Conservation (phyloP, 1,140 invertebrate genomes). For the Drosophila ironensis region DNA sequence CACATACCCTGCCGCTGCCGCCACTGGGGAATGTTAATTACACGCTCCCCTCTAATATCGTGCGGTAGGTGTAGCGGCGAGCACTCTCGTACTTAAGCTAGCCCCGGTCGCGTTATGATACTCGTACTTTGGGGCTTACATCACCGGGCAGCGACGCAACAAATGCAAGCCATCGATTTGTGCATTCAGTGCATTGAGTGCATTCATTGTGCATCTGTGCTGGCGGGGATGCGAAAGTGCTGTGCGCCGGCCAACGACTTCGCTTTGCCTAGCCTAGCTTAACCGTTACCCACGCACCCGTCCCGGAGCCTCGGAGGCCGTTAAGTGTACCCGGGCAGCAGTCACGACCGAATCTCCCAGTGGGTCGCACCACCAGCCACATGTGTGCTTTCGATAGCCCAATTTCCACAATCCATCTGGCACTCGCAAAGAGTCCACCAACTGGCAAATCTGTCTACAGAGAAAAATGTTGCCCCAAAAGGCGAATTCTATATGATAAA, state of each 20-base stretch:
- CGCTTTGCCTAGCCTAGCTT: background rate
- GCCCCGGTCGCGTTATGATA: slow-evolving; percentile 8
- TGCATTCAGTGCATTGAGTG: slow-evolving; percentile 4
- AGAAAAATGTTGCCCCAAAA: background rate
- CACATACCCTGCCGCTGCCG: slow-evolving; percentile 3
- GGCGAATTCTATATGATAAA: too few species aligned
- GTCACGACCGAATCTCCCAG: slow-evolving; percentile 34
- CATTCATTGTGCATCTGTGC: slow-evolving; percentile 12
- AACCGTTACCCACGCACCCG: slow-evolving; percentile 44
- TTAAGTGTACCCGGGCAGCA: slow-evolving; percentile 8
- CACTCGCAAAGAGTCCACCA: background rate
- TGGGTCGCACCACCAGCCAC: slow-evolving; percentile 15
- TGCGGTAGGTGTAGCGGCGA: slow-evolving; percentile 19
- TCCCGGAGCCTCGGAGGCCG: slow-evolving; percentile 1
- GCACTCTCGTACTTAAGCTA: background rate
- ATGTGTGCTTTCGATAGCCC: slow-evolving; percentile 17
- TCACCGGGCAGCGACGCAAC: slow-evolving; percentile 3
- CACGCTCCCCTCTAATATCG: slow-evolving; percentile 39
- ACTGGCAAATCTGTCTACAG: slow-evolving; percentile 7
- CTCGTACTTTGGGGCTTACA: background rate
- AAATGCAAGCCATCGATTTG: slow-evolving; percentile 37
- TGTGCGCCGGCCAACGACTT: slow-evolving; percentile 7
- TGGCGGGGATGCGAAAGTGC: slow-evolving; percentile 16
- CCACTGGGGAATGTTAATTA: slow-evolving; percentile 45
- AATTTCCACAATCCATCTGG: slow-evolving; percentile 40